Percentiles rank a stretch among this genome's conserved stretches.
Conservation (phyloP, 2,888 invertebrate species). For the Cantharis rufa region DNA sequence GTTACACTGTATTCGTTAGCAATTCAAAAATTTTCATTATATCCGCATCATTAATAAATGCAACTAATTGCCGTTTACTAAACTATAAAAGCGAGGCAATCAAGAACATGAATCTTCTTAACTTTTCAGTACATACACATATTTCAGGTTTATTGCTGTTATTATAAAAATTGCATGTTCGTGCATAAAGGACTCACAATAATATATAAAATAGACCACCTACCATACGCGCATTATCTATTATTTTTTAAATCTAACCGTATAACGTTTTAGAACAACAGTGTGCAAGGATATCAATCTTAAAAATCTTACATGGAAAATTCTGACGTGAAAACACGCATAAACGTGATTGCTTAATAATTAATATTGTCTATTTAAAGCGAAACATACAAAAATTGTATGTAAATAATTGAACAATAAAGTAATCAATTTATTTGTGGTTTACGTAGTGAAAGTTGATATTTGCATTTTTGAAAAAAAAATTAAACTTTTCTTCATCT, state of each 20-base stretch:
- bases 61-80: background rate
- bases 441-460: no score
- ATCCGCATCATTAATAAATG: background rate
- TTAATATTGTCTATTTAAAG: conserved; percentile 9
- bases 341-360: conserved; percentile 36
- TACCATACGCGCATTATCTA: background rate
- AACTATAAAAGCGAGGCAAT: background rate
- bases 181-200: background rate
- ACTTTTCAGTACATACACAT: background rate
- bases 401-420: background rate
- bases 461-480: no score
- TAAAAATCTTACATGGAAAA: conserved; percentile 38
- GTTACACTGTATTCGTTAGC: background rate
- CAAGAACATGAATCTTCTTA: background rate
- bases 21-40: background rate
- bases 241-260: background rate
- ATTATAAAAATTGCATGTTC: background rate
- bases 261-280: background rate
- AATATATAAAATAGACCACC: background rate
- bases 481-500: no score
- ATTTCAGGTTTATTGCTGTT: background rate
- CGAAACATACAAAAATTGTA: background rate
- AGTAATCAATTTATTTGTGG: background rate
- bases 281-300: conserved; percentile 14
- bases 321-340: conserved; percentile 36